phyloP scores from a whole-genome alignment of 1,140 invertebrate genomes.

The Marisa cornuarietis region DNA sequence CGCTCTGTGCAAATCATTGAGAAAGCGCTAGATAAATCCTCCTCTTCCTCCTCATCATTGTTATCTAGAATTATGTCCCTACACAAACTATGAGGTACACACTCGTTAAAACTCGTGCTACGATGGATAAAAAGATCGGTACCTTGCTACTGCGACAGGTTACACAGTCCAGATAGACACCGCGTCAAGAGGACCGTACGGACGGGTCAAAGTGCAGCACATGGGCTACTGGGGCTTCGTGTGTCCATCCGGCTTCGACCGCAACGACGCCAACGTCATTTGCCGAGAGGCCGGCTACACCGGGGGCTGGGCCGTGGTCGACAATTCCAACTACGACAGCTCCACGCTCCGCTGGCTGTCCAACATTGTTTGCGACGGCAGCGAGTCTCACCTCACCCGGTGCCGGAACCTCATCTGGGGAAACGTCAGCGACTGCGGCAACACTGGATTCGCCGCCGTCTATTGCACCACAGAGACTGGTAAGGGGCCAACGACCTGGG shows the following conservation, averaged over 20 bases:
- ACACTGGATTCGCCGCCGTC: neutral
- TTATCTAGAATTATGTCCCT: too few relatives aligned
- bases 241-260: constrained; percentile 30
- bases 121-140: too few relatives aligned
- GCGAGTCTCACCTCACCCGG: neutral
- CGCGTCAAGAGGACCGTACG: constrained; percentile 20
- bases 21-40: too few relatives aligned
- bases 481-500: neutral
- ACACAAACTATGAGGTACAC: too few relatives aligned
- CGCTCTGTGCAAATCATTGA: too few relatives aligned
- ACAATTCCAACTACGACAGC: constrained; percentile 14
- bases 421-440: neutral
- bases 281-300: constrained; percentile 40
- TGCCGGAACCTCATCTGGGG: neutral
- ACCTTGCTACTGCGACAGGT: neutral
- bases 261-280: constrained; percentile 41
- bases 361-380: constrained; percentile 15
- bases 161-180: neutral
- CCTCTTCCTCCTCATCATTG: too few relatives aligned
- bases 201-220: constrained; percentile 28
- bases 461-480: neutral
- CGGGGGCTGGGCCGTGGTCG: constrained; percentile 31
- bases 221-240: constrained; percentile 44
- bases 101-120: too few relatives aligned
- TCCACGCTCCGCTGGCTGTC: neutral